Percentiles rank a stretch among this genome's conserved stretches.
These are phyloP conservation scores for Clivina fossor DNA, from an alignment of 2,888 invertebrate genomes.

Conservation along the genomic window DNA sequence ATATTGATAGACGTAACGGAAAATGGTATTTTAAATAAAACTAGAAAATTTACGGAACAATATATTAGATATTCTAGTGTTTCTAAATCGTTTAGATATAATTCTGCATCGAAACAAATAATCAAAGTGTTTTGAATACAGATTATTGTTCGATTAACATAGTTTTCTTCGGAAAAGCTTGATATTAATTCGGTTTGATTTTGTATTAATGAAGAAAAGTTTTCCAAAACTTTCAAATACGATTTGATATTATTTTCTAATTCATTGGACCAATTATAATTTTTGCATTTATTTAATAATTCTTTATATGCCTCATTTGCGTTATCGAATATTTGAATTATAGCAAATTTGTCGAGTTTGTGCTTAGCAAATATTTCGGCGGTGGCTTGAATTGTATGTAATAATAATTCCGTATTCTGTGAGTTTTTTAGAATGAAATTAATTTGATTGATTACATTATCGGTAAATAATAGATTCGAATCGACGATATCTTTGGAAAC, in stretches of 20 bases:
- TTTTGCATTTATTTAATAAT: too few relatives aligned
- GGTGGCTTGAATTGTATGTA: slow-evolving; percentile 61
- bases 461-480: slow-evolving; percentile 42
- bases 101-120: slow-evolving; percentile 6
- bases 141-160: slow-evolving; percentile 1
- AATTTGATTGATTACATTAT: slow-evolving; percentile 60
- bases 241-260: slow-evolving; percentile 15
- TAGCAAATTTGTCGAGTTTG: slow-evolving; percentile 5
- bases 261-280: slow-evolving; percentile 8
- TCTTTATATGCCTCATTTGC: slow-evolving; percentile 21
- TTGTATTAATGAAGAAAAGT: slow-evolving; percentile 6
- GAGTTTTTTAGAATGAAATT: slow-evolving; percentile 76
- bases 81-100: not conserved
- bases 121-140: not conserved
- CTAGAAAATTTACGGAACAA: slow-evolving; percentile 15
- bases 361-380: slow-evolving; percentile 43
- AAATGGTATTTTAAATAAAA: slow-evolving; percentile 9
- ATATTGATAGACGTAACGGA: too few relatives aligned
- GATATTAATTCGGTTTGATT: slow-evolving; percentile 12
- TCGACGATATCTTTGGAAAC: slow-evolving; percentile 50
- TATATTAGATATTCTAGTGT: slow-evolving; percentile 24
- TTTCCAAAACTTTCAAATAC: slow-evolving; percentile 23
- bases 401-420: slow-evolving; percentile 63
- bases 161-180: not conserved
- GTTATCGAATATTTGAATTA: slow-evolving; percentile 10